phyloP scores from a whole-genome alignment of 2,797 vertebrate species.

The Oophaga sylvatica region DNA sequence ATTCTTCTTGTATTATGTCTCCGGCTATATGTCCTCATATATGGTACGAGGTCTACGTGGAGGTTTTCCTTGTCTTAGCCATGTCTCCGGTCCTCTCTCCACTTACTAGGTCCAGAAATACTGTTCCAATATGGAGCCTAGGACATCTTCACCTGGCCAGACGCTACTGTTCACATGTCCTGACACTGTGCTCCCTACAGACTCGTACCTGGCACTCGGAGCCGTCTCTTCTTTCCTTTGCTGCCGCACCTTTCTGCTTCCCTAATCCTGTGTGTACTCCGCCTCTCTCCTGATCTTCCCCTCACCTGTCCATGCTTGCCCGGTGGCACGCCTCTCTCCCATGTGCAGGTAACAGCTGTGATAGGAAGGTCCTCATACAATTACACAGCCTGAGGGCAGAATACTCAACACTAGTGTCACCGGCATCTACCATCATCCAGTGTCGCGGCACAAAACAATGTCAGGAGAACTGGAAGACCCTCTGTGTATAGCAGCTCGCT shows the following conservation, averaged over 20 bases:
- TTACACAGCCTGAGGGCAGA: not conserved
- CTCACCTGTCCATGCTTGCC: not conserved
- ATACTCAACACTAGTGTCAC: too few relatives aligned
- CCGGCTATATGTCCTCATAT: not conserved
- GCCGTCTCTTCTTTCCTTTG: not conserved
- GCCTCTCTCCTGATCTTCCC: not conserved
- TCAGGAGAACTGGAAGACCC: too few relatives aligned
- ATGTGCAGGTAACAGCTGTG: not conserved
- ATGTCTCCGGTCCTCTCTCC: too few relatives aligned
- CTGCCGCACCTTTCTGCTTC: slow-evolving; percentile 1
- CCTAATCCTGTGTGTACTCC: not conserved
- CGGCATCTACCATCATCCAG: too few relatives aligned
- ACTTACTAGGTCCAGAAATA: too few relatives aligned
- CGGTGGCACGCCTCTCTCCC: not conserved
- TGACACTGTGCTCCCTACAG: not conserved
- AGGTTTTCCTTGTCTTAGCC: too few relatives aligned
- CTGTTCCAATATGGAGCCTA: too few relatives aligned
- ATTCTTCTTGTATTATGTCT: not conserved
- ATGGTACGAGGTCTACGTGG: not conserved
- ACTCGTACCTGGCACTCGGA: not conserved
- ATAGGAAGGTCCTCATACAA: not conserved
- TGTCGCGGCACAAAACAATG: too few relatives aligned
- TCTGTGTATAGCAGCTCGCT: too few relatives aligned
- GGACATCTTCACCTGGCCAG: too few relatives aligned
- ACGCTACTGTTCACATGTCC: not conserved